Evolutionary conservation across 1,140 invertebrate species (phyloP), one percentile per base, ranked within the genome.

Genomic region (Anastrepha ludens): DNA sequence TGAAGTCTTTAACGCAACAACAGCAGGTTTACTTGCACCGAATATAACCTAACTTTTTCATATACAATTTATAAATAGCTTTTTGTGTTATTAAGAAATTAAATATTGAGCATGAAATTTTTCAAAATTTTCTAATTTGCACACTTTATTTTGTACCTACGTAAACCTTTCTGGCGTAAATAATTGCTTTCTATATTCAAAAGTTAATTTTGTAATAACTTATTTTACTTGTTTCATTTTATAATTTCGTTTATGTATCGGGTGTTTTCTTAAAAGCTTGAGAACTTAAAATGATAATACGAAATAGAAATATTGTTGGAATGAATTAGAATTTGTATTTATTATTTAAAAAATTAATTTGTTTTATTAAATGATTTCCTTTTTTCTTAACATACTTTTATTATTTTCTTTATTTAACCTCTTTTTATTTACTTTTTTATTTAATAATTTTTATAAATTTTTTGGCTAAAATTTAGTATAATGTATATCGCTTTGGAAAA

Each of bases 21-120:
- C 41, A 55, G 55, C 74, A 55, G 74, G 74, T 81, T 81, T 81
- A 81, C 50, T 50, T 81, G 74, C 74, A 55, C 74, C 55, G n/a
- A 29, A 55, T 55, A 13, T 55, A 81, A 29, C 20, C 50, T 81
- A 44, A 44, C 44, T 74, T 74, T 81, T n/a, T 55, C 74, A 55
- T 47, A 44, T 47, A 17, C 55, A 29, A 20, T 20, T 74, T 13
- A 9, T 15, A 29, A 29, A 29, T 29, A 29, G 29, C 29, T 29
- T 29, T 55, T 81, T 81, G 20, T 50, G 20, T 81, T 55, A 29
- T 29, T 29, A 29, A 55, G 50, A 55, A 20, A n/a, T 81, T 74
- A 15, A 17, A 29, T 39, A 70, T 70, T 47, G 47, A 50, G 74
- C 74, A 81, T 81, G 74, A 9, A 55, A 13, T n/a, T 74, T 74